A percentile compares a stretch with the other conserved stretches of the same genome.
phyloP scores from a whole-genome alignment of 2,113 vertebrate species.

The Macroglossus sobrinus region DNA sequence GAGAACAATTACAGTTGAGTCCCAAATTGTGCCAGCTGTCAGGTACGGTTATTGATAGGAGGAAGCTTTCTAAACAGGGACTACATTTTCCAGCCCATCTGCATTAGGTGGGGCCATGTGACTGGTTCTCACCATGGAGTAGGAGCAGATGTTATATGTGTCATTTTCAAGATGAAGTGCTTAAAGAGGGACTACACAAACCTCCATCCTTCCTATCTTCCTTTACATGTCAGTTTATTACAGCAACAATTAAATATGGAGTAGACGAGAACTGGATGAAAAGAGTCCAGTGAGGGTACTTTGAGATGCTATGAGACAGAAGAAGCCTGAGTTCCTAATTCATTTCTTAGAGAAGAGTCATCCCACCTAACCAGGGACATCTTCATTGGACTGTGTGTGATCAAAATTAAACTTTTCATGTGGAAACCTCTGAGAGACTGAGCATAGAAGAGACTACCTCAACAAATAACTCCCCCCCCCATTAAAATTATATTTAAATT shows the following conservation, averaged over 20 bases:
- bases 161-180: not conserved
- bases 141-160: not conserved
- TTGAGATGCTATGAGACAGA: not conserved
- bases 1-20: not conserved
- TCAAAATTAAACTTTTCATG: not conserved
- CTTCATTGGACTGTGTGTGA: not conserved
- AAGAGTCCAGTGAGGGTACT: not conserved
- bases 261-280: not conserved
- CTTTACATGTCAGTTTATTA: not conserved
- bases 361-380: not conserved
- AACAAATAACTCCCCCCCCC: not conserved
- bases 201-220: not conserved
- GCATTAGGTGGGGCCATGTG: not conserved
- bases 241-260: not conserved
- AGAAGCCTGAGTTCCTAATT: not conserved
- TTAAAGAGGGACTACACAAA: not conserved
- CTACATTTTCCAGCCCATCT: not conserved
- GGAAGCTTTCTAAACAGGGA: not conserved
- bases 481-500: not conserved
- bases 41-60: not conserved
- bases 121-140: not conserved
- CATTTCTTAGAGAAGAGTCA: not conserved
- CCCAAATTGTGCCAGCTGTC: not conserved
- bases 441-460: not conserved
- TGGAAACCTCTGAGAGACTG: not conserved